A percentile compares a stretch with the other conserved stretches of the same genome.
Evolutionary conservation across 35 echinoderm and acorn worm genomes (phyloP).

Genomic region (Antedon bifida): DNA sequence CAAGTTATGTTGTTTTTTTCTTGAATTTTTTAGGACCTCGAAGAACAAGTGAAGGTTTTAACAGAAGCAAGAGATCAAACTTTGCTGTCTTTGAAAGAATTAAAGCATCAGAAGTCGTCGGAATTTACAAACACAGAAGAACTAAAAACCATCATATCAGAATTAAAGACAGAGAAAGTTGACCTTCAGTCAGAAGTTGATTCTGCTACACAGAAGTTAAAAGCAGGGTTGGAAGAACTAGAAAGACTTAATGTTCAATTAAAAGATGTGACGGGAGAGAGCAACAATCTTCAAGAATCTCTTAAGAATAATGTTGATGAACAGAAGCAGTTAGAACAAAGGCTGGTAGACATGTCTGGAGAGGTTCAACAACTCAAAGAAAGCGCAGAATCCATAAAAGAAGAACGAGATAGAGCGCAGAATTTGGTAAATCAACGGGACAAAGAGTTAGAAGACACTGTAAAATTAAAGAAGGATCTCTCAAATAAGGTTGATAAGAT

Average conservation of each 20-base stretch:
- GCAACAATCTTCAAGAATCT: slow-evolving; percentile 2
- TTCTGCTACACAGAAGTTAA: not conserved
- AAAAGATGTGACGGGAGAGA: slow-evolving; percentile 24
- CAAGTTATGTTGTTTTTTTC: not conserved
- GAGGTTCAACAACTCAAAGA: slow-evolving; percentile 14
- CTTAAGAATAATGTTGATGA: slow-evolving; percentile 7
- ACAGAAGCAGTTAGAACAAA: slow-evolving; percentile 12
- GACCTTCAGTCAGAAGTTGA: not conserved
- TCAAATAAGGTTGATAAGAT: not conserved
- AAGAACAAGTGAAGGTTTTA: slow-evolving; percentile 59
- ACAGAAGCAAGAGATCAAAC: slow-evolving; percentile 75
- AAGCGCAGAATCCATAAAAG: slow-evolving; percentile 4
- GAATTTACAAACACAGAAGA: not conserved
- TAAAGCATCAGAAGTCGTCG: slow-evolving; percentile 34
- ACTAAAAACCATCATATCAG: not conserved
- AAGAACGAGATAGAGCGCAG: slow-evolving; percentile 15
- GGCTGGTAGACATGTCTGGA: not conserved
- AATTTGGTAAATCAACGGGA: not conserved
- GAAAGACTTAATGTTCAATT: slow-evolving; percentile 3
- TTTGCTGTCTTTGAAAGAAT: slow-evolving; percentile 42
- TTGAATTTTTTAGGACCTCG: slow-evolving; percentile 22
- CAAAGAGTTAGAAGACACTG: not conserved
- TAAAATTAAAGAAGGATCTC: not conserved
- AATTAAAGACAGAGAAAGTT: not conserved
- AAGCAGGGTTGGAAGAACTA: not conserved